Base-by-base conservation (phyloP, 2,888 invertebrate genomes). In the Agrypnus murinus region DNA sequence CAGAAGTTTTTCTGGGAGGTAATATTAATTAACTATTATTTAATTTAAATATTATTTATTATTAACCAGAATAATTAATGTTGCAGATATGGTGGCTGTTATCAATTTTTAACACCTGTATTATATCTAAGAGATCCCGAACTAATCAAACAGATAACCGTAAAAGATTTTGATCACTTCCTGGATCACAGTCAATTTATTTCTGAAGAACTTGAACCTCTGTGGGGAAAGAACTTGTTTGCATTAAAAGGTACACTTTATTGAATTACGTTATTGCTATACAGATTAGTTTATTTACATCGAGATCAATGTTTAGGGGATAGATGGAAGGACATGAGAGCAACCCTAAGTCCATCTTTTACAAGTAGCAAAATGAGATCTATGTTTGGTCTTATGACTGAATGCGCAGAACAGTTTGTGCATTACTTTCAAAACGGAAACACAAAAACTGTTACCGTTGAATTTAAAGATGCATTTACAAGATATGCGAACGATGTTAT, bases 111-210 rank as follows among this genome's bases (percentile, higher is more conserved):
- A 8, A 59, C 38, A 0, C 90, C 90, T 2, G 72, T 86, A 0
- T 78, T 90, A 10, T 82, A 88, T 36, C 73, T 90, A 0, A 80
- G 87, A 72, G 90, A 90, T 79, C 86, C 88, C 2, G 90, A 90
- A 4, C 78, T 91, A 12, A 87, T 91, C 6, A 90, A 90, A 80
- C 85, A 87, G 36, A 81, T 91, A 5, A 85, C 87, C 67, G 87
- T 90, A 32, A 86, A 89, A 65, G 89, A 90, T 31, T 68, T 59
- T 14, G 53, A 53, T 10, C 60, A 62, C 65, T 75, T 65, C 48
- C 31, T 36, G 14, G 67, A 66, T 36, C 53, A 67, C 14, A 38
- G 43, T 7, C 53, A 55, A 19, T 74, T 81, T 34, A 64, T 79
- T 8, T 46, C 75, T 3, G 82, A 86, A 14, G 79, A 82, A 0